phyloP scores from a whole-genome alignment of 2,888 invertebrate genomes.

The Ophion ellenae region DNA sequence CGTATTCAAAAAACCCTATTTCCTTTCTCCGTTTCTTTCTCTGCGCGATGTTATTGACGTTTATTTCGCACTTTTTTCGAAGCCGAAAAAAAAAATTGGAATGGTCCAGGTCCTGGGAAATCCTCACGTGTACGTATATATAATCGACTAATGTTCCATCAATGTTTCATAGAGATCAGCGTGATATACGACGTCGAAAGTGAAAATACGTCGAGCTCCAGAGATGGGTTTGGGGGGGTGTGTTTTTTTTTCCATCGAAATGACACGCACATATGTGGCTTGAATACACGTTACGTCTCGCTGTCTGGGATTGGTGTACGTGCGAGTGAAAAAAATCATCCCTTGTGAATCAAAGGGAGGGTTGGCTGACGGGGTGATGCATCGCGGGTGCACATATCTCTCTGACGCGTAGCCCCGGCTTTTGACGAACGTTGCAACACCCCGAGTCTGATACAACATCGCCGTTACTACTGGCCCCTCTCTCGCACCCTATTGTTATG shows the following conservation, averaged over 20 bases:
- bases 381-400: slow-evolving; percentile 68
- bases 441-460: slow-evolving; percentile 47
- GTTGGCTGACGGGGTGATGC: slow-evolving; percentile 59
- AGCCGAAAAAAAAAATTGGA: slow-evolving; percentile 35
- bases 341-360: slow-evolving; percentile 31
- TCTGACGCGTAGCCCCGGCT: slow-evolving; percentile 65
- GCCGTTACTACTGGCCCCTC: slow-evolving; percentile 33
- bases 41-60: slow-evolving; percentile 2
- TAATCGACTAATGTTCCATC: slow-evolving; percentile 67
- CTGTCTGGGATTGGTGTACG: slow-evolving; percentile 20
- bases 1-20: background rate
- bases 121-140: slow-evolving; percentile 22
- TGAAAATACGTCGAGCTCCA: slow-evolving; percentile 63
- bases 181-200: slow-evolving; percentile 71
- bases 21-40: background rate
- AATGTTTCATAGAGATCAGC: slow-evolving; percentile 74
- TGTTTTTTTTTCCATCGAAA: slow-evolving; percentile 57
- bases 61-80: background rate
- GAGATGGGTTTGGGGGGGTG: slow-evolving; percentile 10
- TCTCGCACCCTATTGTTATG: slow-evolving; percentile 10
- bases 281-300: slow-evolving; percentile 21
- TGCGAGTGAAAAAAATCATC: slow-evolving; percentile 63
- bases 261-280: slow-evolving; percentile 26
- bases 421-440: slow-evolving; percentile 56
- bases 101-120: background rate